Percentiles rank a stretch among this genome's conserved stretches.
Evolutionary conservation across 2,113 vertebrate genomes (phyloP).

Genomic region (Camelus bactrianus): DNA sequence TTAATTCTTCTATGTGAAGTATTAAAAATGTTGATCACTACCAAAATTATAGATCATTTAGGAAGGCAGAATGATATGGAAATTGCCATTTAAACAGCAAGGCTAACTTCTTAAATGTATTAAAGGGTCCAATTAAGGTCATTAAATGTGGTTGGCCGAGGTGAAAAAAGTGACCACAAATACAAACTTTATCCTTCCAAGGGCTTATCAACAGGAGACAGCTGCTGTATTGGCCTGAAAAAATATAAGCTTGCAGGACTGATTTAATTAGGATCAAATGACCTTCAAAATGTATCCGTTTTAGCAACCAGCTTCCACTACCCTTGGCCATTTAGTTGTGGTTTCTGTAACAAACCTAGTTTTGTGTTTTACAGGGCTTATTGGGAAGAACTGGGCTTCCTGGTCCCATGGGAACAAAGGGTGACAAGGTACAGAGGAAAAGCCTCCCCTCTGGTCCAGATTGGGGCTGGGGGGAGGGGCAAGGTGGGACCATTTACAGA

Average conservation of each 20-base stretch:
- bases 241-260: constrained; percentile 76
- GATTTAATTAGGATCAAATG: constrained; percentile 74
- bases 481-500: background rate
- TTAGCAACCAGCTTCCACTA: constrained; percentile 60
- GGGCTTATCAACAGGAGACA: constrained; percentile 76
- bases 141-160: constrained; percentile 75
- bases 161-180: constrained; percentile 78
- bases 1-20: constrained; percentile 44
- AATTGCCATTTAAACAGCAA: constrained; percentile 82
- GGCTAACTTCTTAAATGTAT: constrained; percentile 72
- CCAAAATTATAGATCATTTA: constrained; percentile 77
- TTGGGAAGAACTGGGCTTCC: constrained; percentile 93
- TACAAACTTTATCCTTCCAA: constrained; percentile 76
- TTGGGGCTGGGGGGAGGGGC: background rate
- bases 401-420: constrained; percentile 87
- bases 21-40: constrained; percentile 70
- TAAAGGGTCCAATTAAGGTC: constrained; percentile 76
- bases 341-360: constrained; percentile 60
- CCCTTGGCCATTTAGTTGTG: constrained; percentile 60
- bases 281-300: constrained; percentile 76
- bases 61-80: constrained; percentile 75
- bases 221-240: constrained; percentile 73
- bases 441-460: background rate
- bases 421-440: constrained; percentile 88
- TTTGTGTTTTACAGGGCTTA: constrained; percentile 90